phyloP scores from a whole-genome alignment of 2,888 invertebrate genomes.

The Serripes groenlandicus region DNA sequence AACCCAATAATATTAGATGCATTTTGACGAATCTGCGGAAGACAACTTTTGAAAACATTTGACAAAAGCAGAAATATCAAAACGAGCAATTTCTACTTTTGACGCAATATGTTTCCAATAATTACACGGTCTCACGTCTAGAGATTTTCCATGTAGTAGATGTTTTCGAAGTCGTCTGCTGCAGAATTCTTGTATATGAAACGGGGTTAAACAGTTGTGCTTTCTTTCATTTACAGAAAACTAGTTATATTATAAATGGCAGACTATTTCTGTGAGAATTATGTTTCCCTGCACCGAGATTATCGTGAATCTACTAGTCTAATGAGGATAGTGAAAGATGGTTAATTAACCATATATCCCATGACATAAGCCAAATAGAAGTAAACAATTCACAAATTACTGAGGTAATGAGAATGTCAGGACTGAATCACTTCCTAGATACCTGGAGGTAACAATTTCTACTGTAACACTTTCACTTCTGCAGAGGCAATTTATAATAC shows the following conservation, averaged over 20 bases:
- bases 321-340: conserved; percentile 17
- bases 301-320: too few species aligned
- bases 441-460: too few species aligned
- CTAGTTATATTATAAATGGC: too few species aligned
- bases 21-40: not conserved
- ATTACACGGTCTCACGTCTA: too few species aligned
- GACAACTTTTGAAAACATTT: not conserved
- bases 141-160: too few species aligned
- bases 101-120: not conserved
- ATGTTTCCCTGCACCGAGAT: too few species aligned
- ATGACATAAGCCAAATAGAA: conserved; percentile 22
- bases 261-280: too few species aligned
- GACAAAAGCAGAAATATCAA: not conserved
- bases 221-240: too few species aligned
- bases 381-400: conserved; percentile 25
- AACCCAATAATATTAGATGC: too few species aligned
- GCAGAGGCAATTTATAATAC: not conserved
- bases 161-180: too few species aligned
- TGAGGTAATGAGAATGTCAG: conserved; percentile 17
- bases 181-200: too few species aligned
- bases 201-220: too few species aligned
- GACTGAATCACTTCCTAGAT: not conserved
- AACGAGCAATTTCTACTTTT: conserved; percentile 6
- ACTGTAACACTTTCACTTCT: not conserved
- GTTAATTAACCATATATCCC: conserved; percentile 24